These are phyloP conservation scores for Mechanitis mazaeus DNA, from an alignment of 2,888 invertebrate genomes.

Conservation along the genomic window DNA sequence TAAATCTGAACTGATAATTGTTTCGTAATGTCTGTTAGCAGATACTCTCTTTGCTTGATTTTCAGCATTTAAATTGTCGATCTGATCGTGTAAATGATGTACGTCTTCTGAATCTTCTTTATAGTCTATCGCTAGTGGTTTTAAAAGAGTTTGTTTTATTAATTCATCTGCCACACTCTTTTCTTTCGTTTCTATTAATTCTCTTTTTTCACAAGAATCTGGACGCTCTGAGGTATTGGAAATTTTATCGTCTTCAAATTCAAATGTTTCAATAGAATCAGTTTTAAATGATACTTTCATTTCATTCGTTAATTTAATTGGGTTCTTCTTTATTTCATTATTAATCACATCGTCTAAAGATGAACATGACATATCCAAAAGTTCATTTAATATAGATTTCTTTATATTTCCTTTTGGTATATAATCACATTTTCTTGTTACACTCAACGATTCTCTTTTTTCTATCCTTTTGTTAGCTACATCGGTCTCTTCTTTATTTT, in stretches of 20 bases:
- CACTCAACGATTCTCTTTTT: not conserved
- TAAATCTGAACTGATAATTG: constrained; percentile 31
- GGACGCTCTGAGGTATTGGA: no score
- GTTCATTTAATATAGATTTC: constrained; percentile 41
- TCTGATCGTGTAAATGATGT: constrained; percentile 29
- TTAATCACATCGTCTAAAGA: constrained; percentile 11
- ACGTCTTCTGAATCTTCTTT: constrained; percentile 25
- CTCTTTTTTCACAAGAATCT: not conserved
- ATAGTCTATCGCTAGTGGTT: constrained; percentile 28
- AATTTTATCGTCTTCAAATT: not conserved
- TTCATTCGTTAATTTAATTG: constrained; percentile 7
- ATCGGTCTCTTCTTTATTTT: no score
- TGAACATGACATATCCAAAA: constrained; percentile 48
- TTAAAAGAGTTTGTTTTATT: not conserved
- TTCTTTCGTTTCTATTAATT: not conserved
- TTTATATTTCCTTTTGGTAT: constrained; percentile 24
- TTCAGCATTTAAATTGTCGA: constrained; percentile 27
- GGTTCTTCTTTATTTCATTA: not conserved
- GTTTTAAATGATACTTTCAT: not conserved
- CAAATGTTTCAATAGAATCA: constrained; percentile 12
- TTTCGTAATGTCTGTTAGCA: constrained; percentile 34
- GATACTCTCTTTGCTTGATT: constrained; percentile 18
- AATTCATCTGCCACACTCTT: not conserved
- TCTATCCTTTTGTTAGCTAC: not conserved
- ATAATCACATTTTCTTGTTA: constrained; percentile 2